Evolutionary conservation across 1,140 invertebrate species (phyloP).

Genomic region (Bombus cullumanus): DNA sequence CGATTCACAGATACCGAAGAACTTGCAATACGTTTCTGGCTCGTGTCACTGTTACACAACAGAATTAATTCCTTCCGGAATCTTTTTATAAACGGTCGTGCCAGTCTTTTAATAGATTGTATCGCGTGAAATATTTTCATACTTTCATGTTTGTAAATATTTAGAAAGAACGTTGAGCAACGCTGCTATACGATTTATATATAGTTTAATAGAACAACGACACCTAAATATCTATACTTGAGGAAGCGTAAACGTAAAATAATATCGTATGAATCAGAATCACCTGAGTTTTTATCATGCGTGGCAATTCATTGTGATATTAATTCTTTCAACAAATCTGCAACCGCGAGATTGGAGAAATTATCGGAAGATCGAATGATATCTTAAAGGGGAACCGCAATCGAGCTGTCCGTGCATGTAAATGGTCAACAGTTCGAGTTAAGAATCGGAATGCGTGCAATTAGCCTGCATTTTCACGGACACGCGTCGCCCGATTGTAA

Average conservation of each 20-base stretch:
- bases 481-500: slow-evolving; percentile 19
- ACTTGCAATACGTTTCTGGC: neutral
- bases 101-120: neutral
- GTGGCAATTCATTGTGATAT: neutral
- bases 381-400: neutral
- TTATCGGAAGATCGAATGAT: neutral
- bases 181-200: no score
- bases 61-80: neutral
- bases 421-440: neutral
- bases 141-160: no score
- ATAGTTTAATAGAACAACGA: neutral
- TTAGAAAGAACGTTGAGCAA: no score
- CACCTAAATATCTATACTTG: no score
- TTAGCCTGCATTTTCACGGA: slow-evolving; percentile 21
- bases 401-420: neutral
- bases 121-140: neutral
- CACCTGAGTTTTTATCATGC: neutral
- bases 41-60: neutral
- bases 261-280: neutral
- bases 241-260: no score
- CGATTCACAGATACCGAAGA: neutral
- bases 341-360: neutral
- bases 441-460: neutral
- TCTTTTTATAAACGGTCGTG: no score
- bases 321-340: neutral